phyloP scores from a whole-genome alignment of 1,140 invertebrate species.

The Coelopa frigida region DNA sequence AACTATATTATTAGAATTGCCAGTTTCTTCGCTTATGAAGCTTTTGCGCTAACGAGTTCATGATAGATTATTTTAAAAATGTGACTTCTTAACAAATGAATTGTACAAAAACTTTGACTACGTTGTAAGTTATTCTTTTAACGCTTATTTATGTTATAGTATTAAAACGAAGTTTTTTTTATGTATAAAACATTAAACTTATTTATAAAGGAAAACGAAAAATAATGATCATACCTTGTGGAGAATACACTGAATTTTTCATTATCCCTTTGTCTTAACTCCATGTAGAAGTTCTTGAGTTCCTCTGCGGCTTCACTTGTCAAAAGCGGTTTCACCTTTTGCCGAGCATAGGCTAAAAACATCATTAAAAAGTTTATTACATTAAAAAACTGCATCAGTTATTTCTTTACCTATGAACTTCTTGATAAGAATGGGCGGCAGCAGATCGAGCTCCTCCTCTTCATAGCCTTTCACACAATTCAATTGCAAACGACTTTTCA shows the following conservation, averaged over 20 bases:
- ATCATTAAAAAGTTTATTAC: not conserved
- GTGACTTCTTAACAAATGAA: no score
- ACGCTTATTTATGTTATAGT: no score
- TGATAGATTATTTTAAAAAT: no score
- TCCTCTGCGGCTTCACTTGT: constrained; percentile 59
- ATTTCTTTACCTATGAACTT: constrained; percentile 70
- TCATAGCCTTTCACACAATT: constrained; percentile 25
- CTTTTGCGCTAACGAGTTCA: constrained; percentile 46
- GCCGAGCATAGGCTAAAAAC: constrained; percentile 64
- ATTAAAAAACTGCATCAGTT: not conserved
- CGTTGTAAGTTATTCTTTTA: no score
- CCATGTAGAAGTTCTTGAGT: constrained; percentile 76
- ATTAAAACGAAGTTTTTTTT: not conserved
- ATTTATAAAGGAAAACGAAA: constrained; percentile 5
- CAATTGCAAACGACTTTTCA: constrained; percentile 56
- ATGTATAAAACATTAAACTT: not conserved
- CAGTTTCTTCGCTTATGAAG: constrained; percentile 50
- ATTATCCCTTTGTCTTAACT: constrained; percentile 50
- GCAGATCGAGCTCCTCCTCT: constrained; percentile 57
- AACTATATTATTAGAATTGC: constrained; percentile 41
- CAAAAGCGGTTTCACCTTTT: constrained; percentile 79
- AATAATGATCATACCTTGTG: constrained; percentile 8
- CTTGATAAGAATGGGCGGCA: constrained; percentile 68
- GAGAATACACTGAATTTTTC: not conserved
- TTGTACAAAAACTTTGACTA: no score